Evolutionary conservation across 2,113 vertebrate species (phyloP), one percentile per base, ranked within the genome.

Genomic region (Pipra filicauda): DNA sequence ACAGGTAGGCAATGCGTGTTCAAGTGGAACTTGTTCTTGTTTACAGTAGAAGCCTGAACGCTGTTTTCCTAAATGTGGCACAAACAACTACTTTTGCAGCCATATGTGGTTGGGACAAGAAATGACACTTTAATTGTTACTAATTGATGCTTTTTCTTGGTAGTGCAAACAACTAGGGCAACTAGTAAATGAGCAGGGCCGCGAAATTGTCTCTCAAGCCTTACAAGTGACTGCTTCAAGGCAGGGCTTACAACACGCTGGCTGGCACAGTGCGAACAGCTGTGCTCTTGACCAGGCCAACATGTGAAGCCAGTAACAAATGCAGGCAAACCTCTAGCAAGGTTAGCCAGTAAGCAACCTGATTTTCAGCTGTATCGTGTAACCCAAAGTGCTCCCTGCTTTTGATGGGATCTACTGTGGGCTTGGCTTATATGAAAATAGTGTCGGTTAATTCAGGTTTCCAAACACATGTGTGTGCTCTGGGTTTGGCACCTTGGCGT

Each of bases 81-180:
- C 77, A 93, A 96, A 74, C 80, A 96, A 94, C 74, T 94, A 44
- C 65, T 95, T 92, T 91, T 95, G 62, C 58, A 78, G 73, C 77
- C 22, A 3, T 49, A 31, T 78, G 87, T 16, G 14, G 94, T 9
- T 92, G 54, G 51, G 83, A 77, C 24, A 64, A 93, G 91, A 95
- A 55, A 84, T 65, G 89, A 78, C 80, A 77, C 62, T 95, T 93
- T 91, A 95, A 93, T 96, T 95, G 93, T 92, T 93, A 93, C 86
- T 97, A 97, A 95, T 95, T 96, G 93, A 81, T 95, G 80, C 95
- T 91, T 95, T 96, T 96, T 97, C 88, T 91, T 92, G 69, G 57
- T 94, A 66, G 46, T 90, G 72, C 82, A 76, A 88, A 73, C 92
- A 95, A 95, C 86, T 87, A 86, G 94, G 94, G 83, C 91, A 95